These are phyloP conservation scores for Poeciliopsis prolifica DNA, from an alignment of 2,113 vertebrate species.

Conservation along the genomic window DNA sequence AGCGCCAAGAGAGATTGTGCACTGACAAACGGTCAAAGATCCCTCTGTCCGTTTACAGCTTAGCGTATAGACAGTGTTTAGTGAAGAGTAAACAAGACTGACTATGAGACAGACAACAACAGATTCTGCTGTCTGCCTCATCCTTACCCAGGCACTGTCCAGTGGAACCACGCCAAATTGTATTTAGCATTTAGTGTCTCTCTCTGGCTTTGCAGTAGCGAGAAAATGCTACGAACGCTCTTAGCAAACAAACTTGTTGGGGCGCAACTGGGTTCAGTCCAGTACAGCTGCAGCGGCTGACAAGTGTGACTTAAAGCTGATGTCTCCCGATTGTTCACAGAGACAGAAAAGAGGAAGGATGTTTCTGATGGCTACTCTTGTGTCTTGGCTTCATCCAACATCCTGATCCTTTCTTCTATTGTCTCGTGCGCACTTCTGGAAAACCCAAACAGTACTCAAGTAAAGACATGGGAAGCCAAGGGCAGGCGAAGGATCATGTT, in stretches of 20 bases:
- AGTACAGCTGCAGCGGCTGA: not conserved
- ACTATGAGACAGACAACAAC: constrained; percentile 20
- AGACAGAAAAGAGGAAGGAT: constrained; percentile 75
- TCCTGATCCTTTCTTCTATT: constrained; percentile 73
- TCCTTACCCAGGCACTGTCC: constrained; percentile 22
- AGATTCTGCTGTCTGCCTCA: constrained; percentile 20
- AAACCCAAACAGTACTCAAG: constrained; percentile 31
- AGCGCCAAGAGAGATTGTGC: not conserved
- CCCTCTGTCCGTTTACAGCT: constrained; percentile 28
- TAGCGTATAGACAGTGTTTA: constrained; percentile 41
- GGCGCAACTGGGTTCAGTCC: not conserved
- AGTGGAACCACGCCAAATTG: constrained; percentile 4
- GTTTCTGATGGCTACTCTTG: constrained; percentile 56
- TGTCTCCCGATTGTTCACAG: not conserved
- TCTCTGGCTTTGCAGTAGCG: not conserved
- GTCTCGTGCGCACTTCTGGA: constrained; percentile 56
- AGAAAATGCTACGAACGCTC: not conserved
- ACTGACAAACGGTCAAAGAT: not conserved
- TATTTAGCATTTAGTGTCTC: not conserved
- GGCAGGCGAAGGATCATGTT: not conserved
- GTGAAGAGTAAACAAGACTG: constrained; percentile 48
- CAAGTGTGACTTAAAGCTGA: not conserved
- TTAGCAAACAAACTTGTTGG: not conserved
- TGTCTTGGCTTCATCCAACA: constrained; percentile 64
- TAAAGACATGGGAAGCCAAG: constrained; percentile 28